A percentile compares a stretch with the other conserved stretches of the same genome.
phyloP scores from a whole-genome alignment of 2,113 vertebrate species.

The Pollimyrus isidori region DNA sequence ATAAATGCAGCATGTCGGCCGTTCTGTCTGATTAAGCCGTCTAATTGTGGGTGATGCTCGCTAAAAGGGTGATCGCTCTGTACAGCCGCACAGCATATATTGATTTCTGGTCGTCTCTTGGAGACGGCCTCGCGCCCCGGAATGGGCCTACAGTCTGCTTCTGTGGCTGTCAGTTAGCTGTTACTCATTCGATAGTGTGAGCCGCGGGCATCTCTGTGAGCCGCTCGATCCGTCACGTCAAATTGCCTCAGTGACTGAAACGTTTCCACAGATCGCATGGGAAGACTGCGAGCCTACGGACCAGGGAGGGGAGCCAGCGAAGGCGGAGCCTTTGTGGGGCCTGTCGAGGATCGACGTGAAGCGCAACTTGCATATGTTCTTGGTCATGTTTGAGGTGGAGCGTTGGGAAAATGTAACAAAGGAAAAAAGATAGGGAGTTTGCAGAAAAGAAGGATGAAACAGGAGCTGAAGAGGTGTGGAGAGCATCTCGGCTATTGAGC shows the following conservation, averaged over 20 bases:
- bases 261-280: background rate
- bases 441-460: background rate
- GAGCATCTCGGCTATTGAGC: background rate
- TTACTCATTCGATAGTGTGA: conserved; percentile 14
- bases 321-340: background rate
- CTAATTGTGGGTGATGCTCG: conserved; percentile 40
- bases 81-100: conserved; percentile 41
- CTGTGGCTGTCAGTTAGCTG: conserved; percentile 39
- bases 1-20: conserved; percentile 35
- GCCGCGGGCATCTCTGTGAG: conserved; percentile 37
- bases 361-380: background rate
- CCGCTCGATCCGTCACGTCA: conserved; percentile 30
- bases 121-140: conserved; percentile 49
- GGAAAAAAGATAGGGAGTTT: background rate
- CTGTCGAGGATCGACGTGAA: background rate
- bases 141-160: conserved; percentile 39
- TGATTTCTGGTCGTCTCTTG: conserved; percentile 50
- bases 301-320: background rate
- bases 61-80: conserved; percentile 47
- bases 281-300: background rate
- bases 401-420: background rate
- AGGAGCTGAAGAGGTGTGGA: background rate
- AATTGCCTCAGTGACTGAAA: conserved; percentile 2
- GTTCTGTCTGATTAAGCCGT: conserved; percentile 51
- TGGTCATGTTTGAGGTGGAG: background rate